A percentile compares a stretch with the other conserved stretches of the same genome.
phyloP scores from a whole-genome alignment of 1,140 invertebrate genomes.

The Campoletis sonorensis region DNA sequence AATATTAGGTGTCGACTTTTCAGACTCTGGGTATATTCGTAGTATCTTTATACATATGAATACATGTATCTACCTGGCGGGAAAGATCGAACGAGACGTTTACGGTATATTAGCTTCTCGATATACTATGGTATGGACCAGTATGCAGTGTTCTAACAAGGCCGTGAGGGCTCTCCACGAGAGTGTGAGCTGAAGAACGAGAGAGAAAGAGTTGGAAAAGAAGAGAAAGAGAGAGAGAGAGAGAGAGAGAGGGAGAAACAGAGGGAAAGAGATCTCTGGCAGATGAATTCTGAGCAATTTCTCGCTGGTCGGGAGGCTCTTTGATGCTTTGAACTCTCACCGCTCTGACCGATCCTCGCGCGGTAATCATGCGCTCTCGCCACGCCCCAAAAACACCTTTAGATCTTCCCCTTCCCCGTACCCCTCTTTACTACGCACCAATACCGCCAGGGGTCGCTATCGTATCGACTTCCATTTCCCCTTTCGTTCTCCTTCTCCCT shows the following conservation, averaged over 20 bases:
- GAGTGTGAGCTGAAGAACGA: constrained; percentile 36
- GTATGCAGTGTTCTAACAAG: constrained; percentile 30
- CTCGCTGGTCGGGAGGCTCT: constrained; percentile 74
- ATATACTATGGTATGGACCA: constrained; percentile 11
- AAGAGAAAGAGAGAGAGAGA: constrained; percentile 29
- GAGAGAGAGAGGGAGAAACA: constrained; percentile 10
- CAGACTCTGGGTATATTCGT: neutral
- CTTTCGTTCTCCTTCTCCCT: constrained; percentile 48
- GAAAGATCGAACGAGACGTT: constrained; percentile 42
- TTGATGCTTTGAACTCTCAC: constrained; percentile 77
- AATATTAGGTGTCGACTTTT: too few relatives aligned
- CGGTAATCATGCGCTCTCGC: constrained; percentile 74
- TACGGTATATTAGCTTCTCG: constrained; percentile 45
- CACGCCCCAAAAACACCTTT: constrained; percentile 76
- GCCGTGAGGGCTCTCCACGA: constrained; percentile 31
- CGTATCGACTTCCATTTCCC: constrained; percentile 17
- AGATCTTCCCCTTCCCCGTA: constrained; percentile 62
- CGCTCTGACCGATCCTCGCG: constrained; percentile 75
- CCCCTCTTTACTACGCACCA: constrained; percentile 41
- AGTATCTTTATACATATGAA: neutral
- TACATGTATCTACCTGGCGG: constrained; percentile 19
- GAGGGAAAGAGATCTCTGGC: constrained; percentile 50
- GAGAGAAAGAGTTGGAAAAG: constrained; percentile 23
- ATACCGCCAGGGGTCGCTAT: neutral
- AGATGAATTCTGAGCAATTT: constrained; percentile 76